A percentile compares a stretch with the other conserved stretches of the same genome.
Evolutionary conservation across 2,888 invertebrate species (phyloP).

Genomic region (Dicycla oo): DNA sequence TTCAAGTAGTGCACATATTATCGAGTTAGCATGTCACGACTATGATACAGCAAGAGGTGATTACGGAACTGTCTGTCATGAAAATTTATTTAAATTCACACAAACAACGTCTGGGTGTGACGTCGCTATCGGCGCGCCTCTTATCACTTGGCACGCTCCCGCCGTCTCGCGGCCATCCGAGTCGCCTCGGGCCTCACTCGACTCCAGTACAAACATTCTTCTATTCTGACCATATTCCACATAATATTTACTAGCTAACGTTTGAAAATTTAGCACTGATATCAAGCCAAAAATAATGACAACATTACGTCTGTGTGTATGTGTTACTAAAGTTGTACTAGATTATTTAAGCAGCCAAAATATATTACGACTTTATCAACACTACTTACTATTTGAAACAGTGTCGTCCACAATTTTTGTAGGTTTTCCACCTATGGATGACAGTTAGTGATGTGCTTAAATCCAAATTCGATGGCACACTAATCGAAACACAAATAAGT

Average conservation of each 20-base stretch:
- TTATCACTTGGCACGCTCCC: conserved; percentile 90
- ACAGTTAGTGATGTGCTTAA: conserved; percentile 84
- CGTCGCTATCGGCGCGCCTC: conserved; percentile 90
- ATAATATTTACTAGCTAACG: conserved; percentile 67
- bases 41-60: conserved; percentile 86
- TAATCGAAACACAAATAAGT: conserved; percentile 79
- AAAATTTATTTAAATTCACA: conserved; percentile 91
- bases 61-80: conserved; percentile 91
- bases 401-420: conserved; percentile 88
- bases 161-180: conserved; percentile 86
- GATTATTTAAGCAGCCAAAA: conserved; percentile 26
- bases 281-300: conserved; percentile 21
- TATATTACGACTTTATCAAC: conserved; percentile 51
- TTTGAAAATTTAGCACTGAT: conserved; percentile 27
- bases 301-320: too few species aligned
- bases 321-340: conserved; percentile 9
- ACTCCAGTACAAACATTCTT: conserved; percentile 81
- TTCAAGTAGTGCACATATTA: conserved; percentile 73
- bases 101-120: conserved; percentile 91
- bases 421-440: conserved; percentile 86
- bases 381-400: conserved; percentile 89
- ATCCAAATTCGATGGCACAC: conserved; percentile 82
- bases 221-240: conserved; percentile 69
- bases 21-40: conserved; percentile 85
- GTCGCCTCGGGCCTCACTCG: conserved; percentile 82